Percentiles rank a stretch among this genome's conserved stretches.
These are phyloP conservation scores for Equus przewalskii DNA, from an alignment of 2,113 vertebrate species.

Conservation along the genomic window DNA sequence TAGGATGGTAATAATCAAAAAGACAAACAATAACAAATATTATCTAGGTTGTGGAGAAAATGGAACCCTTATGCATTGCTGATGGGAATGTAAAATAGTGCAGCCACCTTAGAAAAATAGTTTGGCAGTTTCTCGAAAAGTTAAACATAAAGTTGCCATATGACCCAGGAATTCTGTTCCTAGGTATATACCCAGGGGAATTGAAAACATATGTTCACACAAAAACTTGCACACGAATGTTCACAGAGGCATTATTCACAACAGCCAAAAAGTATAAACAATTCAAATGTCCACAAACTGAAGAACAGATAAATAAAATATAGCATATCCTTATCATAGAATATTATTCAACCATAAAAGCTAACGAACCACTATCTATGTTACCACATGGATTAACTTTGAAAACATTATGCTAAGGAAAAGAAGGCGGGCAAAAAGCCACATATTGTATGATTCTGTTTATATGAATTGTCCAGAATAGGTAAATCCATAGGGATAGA, in stretches of 20 bases:
- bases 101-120: neutral
- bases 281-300: neutral
- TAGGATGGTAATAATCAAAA: neutral
- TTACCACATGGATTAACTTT: neutral
- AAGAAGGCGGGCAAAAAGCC: neutral
- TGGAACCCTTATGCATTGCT: neutral
- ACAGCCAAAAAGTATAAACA: neutral
- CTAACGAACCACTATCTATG: neutral
- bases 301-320: conserved; percentile 4
- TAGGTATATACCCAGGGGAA: neutral
- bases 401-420: neutral
- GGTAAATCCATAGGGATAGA: neutral
- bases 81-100: neutral
- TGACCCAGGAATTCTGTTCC: neutral
- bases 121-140: neutral
- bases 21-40: neutral
- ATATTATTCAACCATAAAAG: conserved; percentile 32
- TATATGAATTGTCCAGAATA: neutral
- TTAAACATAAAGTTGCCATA: neutral
- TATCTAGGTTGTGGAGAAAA: neutral
- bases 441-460: neutral
- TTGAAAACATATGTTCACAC: neutral
- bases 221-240: neutral
- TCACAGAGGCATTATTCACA: neutral
- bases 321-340: neutral